Conservation (phyloP, 1,140 invertebrate species). For the Octopus bimaculoides region DNA sequence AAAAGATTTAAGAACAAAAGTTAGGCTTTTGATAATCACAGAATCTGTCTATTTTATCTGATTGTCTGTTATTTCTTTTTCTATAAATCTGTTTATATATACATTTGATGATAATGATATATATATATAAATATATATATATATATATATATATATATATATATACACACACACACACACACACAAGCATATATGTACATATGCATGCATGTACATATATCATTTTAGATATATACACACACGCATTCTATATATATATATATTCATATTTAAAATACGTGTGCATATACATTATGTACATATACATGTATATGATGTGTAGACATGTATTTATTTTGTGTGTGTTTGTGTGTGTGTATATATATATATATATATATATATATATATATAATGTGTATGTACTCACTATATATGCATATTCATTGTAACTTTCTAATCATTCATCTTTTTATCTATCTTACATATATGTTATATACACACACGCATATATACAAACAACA, state of each 20-base stretch:
- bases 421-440: too few species aligned
- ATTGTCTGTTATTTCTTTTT: neutral
- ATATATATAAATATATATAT: conserved; percentile 1
- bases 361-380: conserved; percentile 4
- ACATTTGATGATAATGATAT: neutral
- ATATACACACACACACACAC: neutral
- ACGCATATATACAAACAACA: too few species aligned
- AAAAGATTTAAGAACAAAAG: too few species aligned
- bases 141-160: conserved; percentile 4
- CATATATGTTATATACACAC: too few species aligned
- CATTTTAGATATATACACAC: neutral
- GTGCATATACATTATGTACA: neutral
- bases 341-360: neutral
- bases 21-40: too few species aligned
- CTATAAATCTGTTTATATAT: neutral
- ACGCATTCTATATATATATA: conserved; percentile 1
- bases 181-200: neutral
- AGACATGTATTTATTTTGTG: neutral
- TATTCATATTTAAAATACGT: neutral
- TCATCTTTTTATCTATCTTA: too few species aligned
- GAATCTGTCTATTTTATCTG: too few species aligned
- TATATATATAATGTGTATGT: neutral
- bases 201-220: neutral
- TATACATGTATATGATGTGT: neutral
- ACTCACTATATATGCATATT: too few species aligned